Conservation (phyloP, 2,113 vertebrate genomes). For the Panurus biarmicus region DNA sequence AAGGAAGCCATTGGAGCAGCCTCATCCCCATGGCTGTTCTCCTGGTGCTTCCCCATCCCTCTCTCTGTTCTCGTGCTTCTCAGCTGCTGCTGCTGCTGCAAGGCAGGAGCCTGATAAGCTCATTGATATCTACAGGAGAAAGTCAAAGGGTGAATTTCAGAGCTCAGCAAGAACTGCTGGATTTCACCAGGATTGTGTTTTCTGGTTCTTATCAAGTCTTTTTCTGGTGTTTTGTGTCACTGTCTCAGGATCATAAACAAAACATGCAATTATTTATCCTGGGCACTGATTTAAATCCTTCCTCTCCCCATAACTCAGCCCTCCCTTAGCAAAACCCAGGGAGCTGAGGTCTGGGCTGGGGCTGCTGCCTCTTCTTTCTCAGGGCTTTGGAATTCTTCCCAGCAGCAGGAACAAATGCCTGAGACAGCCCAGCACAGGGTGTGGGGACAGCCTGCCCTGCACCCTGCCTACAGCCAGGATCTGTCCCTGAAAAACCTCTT, state of each 20-base stretch:
- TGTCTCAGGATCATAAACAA: neutral
- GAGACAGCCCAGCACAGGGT: neutral
- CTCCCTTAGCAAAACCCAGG: neutral
- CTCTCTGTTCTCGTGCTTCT: fast-evolving
- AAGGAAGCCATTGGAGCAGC: neutral
- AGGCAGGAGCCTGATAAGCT: neutral
- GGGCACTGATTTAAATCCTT: neutral
- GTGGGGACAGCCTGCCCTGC: neutral
- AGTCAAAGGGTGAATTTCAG: neutral
- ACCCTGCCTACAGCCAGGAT: neutral
- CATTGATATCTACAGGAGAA: neutral
- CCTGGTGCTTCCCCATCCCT: neutral
- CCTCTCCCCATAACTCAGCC: neutral
- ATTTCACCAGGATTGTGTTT: neutral
- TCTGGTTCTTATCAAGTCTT: neutral
- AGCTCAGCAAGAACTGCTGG: neutral
- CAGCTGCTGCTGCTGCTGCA: fast-evolving
- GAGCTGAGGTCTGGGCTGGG: neutral
- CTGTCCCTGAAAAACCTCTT: neutral
- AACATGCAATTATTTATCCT: neutral
- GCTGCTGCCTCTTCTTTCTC: neutral
- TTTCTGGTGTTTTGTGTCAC: neutral
- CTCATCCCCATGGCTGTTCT: neutral
- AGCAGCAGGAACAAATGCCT: neutral
- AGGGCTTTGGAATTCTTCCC: neutral